These are phyloP conservation scores for Eudasyphora cyanicolor DNA, from an alignment of 2,888 invertebrate genomes.

Conservation along the genomic window DNA sequence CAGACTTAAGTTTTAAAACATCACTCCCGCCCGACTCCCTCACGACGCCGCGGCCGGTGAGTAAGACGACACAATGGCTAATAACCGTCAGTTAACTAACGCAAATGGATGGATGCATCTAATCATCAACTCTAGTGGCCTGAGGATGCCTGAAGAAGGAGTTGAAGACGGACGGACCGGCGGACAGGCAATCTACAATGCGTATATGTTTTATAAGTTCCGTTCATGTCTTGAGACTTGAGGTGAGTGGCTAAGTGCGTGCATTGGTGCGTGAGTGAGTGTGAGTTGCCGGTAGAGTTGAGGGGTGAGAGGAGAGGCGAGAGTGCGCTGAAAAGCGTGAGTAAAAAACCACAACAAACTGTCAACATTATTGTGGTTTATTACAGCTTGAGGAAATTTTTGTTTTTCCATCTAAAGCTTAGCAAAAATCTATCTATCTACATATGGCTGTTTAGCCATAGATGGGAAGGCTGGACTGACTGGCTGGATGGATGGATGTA, in stretches of 20 bases:
- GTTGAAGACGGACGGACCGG: background rate
- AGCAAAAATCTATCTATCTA: slow-evolving; percentile 19
- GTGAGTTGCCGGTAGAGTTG: no score
- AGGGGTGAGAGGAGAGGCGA: no score
- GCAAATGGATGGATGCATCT: slow-evolving; percentile 7
- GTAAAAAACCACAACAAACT: slow-evolving; percentile 72
- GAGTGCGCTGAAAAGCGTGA: slow-evolving; percentile 65
- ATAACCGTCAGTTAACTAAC: slow-evolving; percentile 16
- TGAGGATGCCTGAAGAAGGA: background rate
- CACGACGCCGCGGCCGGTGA: background rate
- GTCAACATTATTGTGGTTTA: slow-evolving; percentile 77
- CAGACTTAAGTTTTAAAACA: slow-evolving; percentile 29
- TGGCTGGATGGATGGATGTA: background rate
- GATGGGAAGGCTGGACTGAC: background rate
- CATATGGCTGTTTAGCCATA: background rate
- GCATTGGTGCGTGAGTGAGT: slow-evolving; percentile 38
- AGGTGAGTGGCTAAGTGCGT: background rate
- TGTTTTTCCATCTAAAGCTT: slow-evolving; percentile 4
- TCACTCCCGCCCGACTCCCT: background rate
- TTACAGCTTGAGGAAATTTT: slow-evolving; percentile 64
- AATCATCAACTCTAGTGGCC: background rate
- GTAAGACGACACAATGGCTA: background rate
- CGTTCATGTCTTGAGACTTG: slow-evolving; percentile 47
- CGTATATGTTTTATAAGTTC: background rate
- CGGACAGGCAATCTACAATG: background rate